phyloP scores from a whole-genome alignment of 2,888 invertebrate species.

The Luffia ferchaultella region DNA sequence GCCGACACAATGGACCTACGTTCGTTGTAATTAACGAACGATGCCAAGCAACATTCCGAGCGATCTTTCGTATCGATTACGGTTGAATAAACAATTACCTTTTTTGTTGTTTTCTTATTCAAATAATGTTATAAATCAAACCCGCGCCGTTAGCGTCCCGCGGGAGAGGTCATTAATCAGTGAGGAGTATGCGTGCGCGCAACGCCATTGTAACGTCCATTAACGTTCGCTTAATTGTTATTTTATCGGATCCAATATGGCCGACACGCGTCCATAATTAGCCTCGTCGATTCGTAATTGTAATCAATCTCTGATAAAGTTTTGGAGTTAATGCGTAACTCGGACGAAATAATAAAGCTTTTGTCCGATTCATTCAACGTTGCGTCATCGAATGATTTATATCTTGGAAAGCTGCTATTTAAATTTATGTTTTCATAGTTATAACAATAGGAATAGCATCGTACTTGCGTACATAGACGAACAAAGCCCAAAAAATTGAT shows the following conservation, averaged over 20 bases:
- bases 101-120: slow-evolving; percentile 32
- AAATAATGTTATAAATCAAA: slow-evolving; percentile 63
- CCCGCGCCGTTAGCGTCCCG: slow-evolving; percentile 47
- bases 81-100: slow-evolving; percentile 53
- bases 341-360: too few species aligned
- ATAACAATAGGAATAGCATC: too few species aligned
- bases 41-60: slow-evolving; percentile 10
- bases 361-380: too few species aligned
- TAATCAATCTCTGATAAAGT: too few species aligned
- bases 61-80: slow-evolving; percentile 51
- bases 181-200: slow-evolving; percentile 3
- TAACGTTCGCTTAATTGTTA: slow-evolving; percentile 59
- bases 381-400: too few species aligned
- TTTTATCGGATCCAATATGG: slow-evolving; percentile 58
- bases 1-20: neutral
- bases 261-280: slow-evolving; percentile 33
- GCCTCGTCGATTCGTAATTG: too few species aligned
- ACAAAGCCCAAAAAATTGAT: too few species aligned
- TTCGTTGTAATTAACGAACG: slow-evolving; percentile 6
- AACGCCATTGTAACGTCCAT: slow-evolving; percentile 45
- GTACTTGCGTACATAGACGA: too few species aligned
- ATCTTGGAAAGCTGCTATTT: too few species aligned
- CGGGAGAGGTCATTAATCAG: slow-evolving; percentile 50
- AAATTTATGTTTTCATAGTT: too few species aligned
- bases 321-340: too few species aligned